Percentiles rank a stretch among this genome's conserved stretches.
These are phyloP conservation scores for Clupea harengus DNA, from an alignment of 2,113 vertebrate species.

Conservation along the genomic window DNA sequence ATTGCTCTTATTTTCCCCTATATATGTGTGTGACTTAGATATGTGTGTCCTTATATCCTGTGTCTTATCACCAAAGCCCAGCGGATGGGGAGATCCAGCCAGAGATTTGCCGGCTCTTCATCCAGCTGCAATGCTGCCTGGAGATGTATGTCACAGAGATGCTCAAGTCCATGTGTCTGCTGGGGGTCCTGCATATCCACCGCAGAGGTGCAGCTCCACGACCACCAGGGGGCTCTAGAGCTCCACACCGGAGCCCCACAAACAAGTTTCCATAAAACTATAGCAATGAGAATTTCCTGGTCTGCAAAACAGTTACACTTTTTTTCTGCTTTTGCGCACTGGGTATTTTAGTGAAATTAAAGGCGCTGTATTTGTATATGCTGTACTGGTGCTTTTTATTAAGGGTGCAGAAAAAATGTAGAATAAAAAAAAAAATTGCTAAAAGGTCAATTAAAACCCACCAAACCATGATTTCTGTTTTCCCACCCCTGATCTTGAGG, in stretches of 20 bases:
- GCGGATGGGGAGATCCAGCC: constrained; percentile 96
- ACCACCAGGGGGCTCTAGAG: not conserved
- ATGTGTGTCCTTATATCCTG: not conserved
- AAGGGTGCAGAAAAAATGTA: too few relatives aligned
- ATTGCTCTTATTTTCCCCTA: not conserved
- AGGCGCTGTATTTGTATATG: too few relatives aligned
- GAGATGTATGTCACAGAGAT: constrained; percentile 99
- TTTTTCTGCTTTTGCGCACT: not conserved
- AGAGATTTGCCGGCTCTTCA: constrained; percentile 94
- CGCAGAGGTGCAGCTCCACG: constrained; percentile 79
- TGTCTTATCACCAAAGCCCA: constrained; percentile 68
- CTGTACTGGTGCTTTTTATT: too few relatives aligned
- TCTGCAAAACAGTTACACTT: not conserved
- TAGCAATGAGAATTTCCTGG: not conserved
- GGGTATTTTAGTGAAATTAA: not conserved
- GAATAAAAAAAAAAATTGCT: too few relatives aligned
- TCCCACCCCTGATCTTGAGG: not conserved
- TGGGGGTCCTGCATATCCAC: constrained; percentile 94
- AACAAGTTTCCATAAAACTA: not conserved
- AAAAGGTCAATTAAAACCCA: not conserved
- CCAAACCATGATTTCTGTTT: not conserved
- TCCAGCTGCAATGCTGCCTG: constrained; percentile 96
- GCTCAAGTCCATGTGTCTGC: constrained; percentile 93
- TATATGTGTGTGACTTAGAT: not conserved
- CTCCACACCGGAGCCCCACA: not conserved